A percentile compares a stretch with the other conserved stretches of the same genome.
Conservation (phyloP, 2,797 vertebrate species). For the Steatocranus sp. region DNA sequence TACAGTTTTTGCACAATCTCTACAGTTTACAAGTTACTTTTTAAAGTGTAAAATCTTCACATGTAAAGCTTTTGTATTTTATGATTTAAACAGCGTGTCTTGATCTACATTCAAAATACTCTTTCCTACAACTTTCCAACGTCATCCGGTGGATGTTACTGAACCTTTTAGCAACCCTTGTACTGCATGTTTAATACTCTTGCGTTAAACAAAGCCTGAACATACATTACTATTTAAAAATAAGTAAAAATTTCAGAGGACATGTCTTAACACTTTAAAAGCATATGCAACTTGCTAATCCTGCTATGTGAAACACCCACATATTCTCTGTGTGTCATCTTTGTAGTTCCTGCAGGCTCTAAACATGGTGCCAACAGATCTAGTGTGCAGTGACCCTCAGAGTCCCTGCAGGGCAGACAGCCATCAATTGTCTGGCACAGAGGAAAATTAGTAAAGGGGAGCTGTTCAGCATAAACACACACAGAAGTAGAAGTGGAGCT, state of each 20-base stretch:
- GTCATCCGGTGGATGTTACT: neutral
- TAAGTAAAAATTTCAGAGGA: neutral
- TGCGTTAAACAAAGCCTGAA: neutral
- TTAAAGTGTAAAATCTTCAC: neutral
- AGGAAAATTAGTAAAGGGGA: neutral
- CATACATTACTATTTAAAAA: neutral
- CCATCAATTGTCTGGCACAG: conserved; percentile 25
- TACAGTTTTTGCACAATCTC: neutral
- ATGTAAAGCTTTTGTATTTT: neutral
- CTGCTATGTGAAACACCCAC: neutral
- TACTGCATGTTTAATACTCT: neutral
- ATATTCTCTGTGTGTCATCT: neutral
- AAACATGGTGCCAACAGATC: conserved; percentile 30
- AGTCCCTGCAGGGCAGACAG: conserved; percentile 13
- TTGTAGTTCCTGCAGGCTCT: conserved; percentile 7
- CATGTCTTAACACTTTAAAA: neutral
- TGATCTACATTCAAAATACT: neutral
- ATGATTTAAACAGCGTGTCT: neutral
- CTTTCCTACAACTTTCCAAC: neutral
- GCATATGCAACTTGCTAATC: neutral
- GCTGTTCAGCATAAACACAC: conserved; percentile 2
- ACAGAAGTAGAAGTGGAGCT: neutral
- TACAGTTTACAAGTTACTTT: neutral
- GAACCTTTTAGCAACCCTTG: neutral
- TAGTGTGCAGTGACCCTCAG: conserved; percentile 25